Evolutionary conservation across 2,888 invertebrate species (phyloP), one percentile per base, ranked within the genome.

Genomic region (Patella ulyssiponensis): DNA sequence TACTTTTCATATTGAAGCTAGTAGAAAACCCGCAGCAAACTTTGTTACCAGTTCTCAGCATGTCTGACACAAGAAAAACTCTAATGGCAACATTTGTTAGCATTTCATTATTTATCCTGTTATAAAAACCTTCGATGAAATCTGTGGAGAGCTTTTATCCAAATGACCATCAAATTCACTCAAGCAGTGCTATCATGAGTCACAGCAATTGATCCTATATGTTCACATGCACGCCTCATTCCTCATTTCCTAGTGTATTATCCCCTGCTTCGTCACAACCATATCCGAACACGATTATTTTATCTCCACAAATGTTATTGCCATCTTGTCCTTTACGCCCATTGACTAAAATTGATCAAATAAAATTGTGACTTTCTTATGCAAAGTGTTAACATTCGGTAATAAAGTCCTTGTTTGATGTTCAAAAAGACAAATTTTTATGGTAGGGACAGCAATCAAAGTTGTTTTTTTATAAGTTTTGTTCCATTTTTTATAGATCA

Each of bases 91-190:
- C 44, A 23, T 64, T 64, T 64, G 64, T 64, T 64, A 23, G 64
- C 64, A 64, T 64, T 64, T 64, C 64, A 64, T 64, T 23, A 64
- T 64, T 23, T 64, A 15, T 64, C 23, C 23, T 9, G 20, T 23
- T 23, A 23, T 64, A 64, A 23, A 23, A 64, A 20, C 23, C 64
- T 23, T 64, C 20, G 12, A 15, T 64, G 64, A 23, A 20, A 23
- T 20, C 64, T 11, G 23, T 23, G 23, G 64, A 14, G 23, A 9
- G 20, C 64, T 14, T 64, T 64, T 64, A 64, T 64, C 64, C 23
- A 64, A 64, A 64, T 64, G 64, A 64, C 64, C 64, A 64, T 64
- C 64, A 64, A 64, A 64, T 20, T 64, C 64, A 64, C 11, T 23
- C 20, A 64, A 64, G 64, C 64, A 64, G 14, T 23, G 64, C 20